Evolutionary conservation across 2,888 invertebrate species (phyloP).

Genomic region (Neria commutata): DNA sequence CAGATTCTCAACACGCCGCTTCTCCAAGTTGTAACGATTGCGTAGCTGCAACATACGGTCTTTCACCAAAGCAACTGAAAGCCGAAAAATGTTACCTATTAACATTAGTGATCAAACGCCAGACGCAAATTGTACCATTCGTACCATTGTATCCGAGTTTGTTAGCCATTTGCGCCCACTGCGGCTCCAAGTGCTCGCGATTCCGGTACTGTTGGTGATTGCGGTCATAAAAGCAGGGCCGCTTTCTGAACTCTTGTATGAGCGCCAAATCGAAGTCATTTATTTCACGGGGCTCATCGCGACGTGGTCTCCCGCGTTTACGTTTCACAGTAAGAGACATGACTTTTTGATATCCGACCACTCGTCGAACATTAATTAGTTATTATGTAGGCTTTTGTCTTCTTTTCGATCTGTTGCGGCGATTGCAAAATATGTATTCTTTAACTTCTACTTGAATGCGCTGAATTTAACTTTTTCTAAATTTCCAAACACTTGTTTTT

Average conservation of each 20-base stretch:
- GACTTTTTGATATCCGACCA: no score
- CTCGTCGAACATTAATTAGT: slow-evolving; percentile 20
- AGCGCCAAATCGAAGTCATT: slow-evolving; percentile 44
- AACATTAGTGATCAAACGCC: no score
- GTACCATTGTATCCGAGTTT: slow-evolving; percentile 40
- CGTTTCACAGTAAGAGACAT: no score
- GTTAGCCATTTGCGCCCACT: slow-evolving; percentile 42
- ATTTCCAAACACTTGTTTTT: no score
- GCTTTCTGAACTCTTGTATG: slow-evolving; percentile 44
- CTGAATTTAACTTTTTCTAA: no score
- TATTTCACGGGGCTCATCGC: slow-evolving; percentile 37
- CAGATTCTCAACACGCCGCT: slow-evolving; percentile 41
- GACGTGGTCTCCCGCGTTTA: slow-evolving; percentile 45
- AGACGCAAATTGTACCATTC: not conserved
- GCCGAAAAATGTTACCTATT: no score
- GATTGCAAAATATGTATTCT: no score
- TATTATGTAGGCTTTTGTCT: no score
- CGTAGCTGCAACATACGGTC: slow-evolving; percentile 50
- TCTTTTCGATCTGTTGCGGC: no score
- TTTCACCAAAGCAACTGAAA: slow-evolving; percentile 39
- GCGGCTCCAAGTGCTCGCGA: slow-evolving; percentile 38
- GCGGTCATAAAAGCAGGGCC: slow-evolving; percentile 45
- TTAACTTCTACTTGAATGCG: no score
- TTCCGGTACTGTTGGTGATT: slow-evolving; percentile 43
- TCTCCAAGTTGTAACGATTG: slow-evolving; percentile 50